A percentile compares a stretch with the other conserved stretches of the same genome.
Evolutionary conservation across 2,888 invertebrate genomes (phyloP).

Genomic region (Rotaria sp.): DNA sequence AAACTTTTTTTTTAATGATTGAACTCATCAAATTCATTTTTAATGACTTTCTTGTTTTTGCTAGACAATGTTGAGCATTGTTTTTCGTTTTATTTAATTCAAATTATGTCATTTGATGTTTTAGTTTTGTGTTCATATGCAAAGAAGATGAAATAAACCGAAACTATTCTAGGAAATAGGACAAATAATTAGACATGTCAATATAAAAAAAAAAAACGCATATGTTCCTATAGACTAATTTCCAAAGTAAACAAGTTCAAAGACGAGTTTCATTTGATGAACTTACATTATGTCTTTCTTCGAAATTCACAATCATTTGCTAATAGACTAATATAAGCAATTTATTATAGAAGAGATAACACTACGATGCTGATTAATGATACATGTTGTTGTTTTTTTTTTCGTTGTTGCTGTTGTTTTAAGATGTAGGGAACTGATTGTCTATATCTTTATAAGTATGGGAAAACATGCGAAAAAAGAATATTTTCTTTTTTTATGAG

Average conservation of each 20-base stretch:
- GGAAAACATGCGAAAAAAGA: neutral
- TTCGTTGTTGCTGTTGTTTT: neutral
- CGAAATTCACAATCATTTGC: neutral
- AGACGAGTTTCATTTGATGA: neutral
- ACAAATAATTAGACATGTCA: conserved; percentile 7
- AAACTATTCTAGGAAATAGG: neutral
- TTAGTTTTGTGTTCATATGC: neutral
- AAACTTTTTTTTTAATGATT: neutral
- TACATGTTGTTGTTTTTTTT: neutral
- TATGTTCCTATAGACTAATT: neutral
- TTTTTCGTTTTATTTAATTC: neutral
- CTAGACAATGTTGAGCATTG: neutral
- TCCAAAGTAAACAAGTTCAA: neutral
- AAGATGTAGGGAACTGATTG: neutral
- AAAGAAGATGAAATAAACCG: neutral
- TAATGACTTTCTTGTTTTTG: neutral
- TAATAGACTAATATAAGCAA: neutral
- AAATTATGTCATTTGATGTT: neutral
- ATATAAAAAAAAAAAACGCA: neutral
- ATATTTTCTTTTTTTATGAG: neutral
- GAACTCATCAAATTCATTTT: neutral
- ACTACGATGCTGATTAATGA: neutral
- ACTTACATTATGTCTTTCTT: neutral
- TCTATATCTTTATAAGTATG: neutral
- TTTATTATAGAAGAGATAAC: conserved; percentile 11